phyloP scores from a whole-genome alignment of 1,140 invertebrate species.

The Ylistrum balloti region DNA sequence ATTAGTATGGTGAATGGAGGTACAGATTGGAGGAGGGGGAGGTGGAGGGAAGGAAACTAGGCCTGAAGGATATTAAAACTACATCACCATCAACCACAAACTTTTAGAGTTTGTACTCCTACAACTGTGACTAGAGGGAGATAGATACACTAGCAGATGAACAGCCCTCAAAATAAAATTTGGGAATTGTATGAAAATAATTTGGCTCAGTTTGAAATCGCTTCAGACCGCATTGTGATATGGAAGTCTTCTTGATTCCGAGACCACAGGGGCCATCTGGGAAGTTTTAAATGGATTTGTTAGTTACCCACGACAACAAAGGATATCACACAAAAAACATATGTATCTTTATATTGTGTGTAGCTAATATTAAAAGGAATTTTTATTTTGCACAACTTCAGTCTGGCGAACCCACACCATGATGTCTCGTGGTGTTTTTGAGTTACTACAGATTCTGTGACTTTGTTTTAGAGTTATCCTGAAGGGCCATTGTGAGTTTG shows the following conservation, averaged over 20 bases:
- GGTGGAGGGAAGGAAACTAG: neutral
- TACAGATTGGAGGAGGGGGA: neutral
- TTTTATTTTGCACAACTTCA: neutral
- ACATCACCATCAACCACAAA: neutral
- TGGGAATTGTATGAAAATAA: neutral
- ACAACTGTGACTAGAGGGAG: too few species aligned
- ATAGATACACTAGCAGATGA: neutral
- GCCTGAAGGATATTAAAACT: neutral
- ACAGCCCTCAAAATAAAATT: neutral
- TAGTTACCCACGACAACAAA: neutral
- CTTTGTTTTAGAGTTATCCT: neutral
- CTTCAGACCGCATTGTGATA: neutral
- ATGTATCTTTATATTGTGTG: neutral
- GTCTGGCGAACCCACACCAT: neutral
- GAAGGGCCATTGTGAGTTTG: neutral
- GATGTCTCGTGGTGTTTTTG: neutral
- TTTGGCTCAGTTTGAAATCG: neutral
- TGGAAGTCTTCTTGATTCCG: neutral
- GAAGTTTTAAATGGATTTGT: neutral
- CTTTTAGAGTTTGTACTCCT: neutral
- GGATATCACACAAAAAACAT: neutral
- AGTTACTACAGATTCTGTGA: neutral
- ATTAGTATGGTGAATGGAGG: neutral
- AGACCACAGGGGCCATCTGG: slow-evolving; percentile 11
- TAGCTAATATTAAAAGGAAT: neutral